Percentiles rank a stretch among this genome's conserved stretches.
Evolutionary conservation across 2,797 vertebrate genomes (phyloP).

Genomic region (Sebastes baramenuke): DNA sequence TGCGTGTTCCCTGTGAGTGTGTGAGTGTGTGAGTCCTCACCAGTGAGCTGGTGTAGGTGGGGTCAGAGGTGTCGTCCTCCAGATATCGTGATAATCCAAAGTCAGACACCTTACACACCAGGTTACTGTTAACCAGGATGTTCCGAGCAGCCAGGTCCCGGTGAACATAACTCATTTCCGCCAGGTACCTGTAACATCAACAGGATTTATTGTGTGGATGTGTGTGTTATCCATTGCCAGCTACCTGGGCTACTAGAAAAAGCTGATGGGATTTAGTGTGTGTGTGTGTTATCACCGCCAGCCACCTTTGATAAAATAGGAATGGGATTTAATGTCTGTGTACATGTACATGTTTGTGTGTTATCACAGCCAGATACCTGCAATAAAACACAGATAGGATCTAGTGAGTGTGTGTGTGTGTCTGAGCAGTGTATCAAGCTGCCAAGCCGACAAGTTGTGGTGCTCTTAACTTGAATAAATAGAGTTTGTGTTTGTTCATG

Average conservation of each 20-base stretch:
- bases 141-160: conserved; percentile 94
- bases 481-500: not conserved
- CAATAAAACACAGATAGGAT: conserved; percentile 51
- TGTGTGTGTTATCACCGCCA: conserved; percentile 21
- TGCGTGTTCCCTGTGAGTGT: not conserved
- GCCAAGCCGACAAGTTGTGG: not conserved
- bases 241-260: conserved; percentile 42
- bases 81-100: conserved; percentile 88
- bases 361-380: conserved; percentile 26
- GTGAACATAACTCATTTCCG: conserved; percentile 95
- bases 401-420: conserved; percentile 7
- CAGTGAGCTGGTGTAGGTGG: conserved; percentile 78
- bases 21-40: conserved; percentile 49
- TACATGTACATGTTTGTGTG: conserved; percentile 30
- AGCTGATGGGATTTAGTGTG: conserved; percentile 51
- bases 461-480: conserved; percentile 13
- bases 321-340: conserved; percentile 55
- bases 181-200: conserved; percentile 86
- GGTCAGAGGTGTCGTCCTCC: conserved; percentile 75
- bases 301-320: conserved; percentile 38
- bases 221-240: conserved; percentile 54
- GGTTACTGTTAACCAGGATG: conserved; percentile 95
- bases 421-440: conserved; percentile 9
- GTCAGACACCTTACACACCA: conserved; percentile 96
- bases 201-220: conserved; percentile 40